These are phyloP conservation scores for Condylura cristata DNA, from an alignment of 2,113 vertebrate species.

Conservation along the genomic window DNA sequence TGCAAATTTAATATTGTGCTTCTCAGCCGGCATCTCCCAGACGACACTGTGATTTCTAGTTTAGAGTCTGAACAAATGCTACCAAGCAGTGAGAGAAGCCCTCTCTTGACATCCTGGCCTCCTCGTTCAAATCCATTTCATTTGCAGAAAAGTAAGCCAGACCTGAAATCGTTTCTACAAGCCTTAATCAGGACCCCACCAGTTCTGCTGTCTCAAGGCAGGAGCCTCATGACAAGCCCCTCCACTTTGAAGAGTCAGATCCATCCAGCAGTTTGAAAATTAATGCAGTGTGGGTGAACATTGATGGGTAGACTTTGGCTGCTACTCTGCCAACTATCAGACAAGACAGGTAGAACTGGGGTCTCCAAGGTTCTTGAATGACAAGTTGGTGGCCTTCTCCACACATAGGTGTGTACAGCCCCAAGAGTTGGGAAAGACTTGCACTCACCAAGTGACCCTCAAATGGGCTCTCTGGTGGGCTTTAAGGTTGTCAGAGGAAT, in stretches of 20 bases:
- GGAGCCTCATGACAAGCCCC: not conserved
- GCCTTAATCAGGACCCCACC: not conserved
- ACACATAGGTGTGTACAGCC: rapidly evolving
- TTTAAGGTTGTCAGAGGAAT: not conserved
- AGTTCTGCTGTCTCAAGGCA: not conserved
- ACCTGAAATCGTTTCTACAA: not conserved
- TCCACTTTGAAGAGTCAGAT: not conserved
- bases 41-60: not conserved
- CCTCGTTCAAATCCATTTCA: not conserved
- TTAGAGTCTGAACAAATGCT: not conserved
- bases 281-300: not conserved
- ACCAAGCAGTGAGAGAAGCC: not conserved
- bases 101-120: not conserved
- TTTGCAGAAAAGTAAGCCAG: not conserved
- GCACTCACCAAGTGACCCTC: not conserved
- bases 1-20: not conserved
- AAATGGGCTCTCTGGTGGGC: not conserved
- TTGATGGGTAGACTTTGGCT: not conserved
- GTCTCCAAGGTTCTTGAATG: not conserved
- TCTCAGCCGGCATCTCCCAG: not conserved
- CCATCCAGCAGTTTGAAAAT: not conserved
- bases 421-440: not conserved
- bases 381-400: not conserved
- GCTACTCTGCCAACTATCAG: not conserved
- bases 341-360: not conserved